Evolutionary conservation across 2,797 vertebrate species (phyloP), one percentile per base, ranked within the genome.

Genomic region (Heliangelus exortis): DNA sequence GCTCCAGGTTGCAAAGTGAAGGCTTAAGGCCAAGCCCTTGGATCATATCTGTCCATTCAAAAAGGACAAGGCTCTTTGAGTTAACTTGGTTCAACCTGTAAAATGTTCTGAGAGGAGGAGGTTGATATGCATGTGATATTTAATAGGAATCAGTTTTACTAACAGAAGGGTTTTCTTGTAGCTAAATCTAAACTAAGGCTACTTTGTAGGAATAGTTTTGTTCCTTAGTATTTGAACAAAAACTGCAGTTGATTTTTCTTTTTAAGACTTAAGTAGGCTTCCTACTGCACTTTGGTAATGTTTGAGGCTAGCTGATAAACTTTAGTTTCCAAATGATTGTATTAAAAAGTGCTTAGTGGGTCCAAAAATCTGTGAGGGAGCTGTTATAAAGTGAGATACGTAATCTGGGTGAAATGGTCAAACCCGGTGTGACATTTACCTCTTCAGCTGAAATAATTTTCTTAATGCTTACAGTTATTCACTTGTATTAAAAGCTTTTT

Each of bases 171-270:
- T 81, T 93, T 92, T 77, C 83, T 81, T 61, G 55, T 84, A 79
- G 74, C 33, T 78, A 86, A 85, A 90, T 80, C 63, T 91, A 93
- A 95, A 39, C 75, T 83, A 48, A 69, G 47, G 13, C 34, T 63
- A 25, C 87, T 91, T 85, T 53, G 6, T 84, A 78, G 48, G 43
- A 94, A 68, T 62, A 41, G 41, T 73, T 90, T 33, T 86, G 74
- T 95, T 90, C 87, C 43, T 81, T 74, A 57, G 20, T 74, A 72
- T 91, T 93, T 90, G 92, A 91, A 86, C 75, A 91, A 85, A 89
- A 48, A 84, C 41, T 29, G 45, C 29, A 75, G 69, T 81, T 94
- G 33, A 22, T 69, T 84, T 92, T 94, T 62, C 73, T 72, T 66
- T 89, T 13, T 91, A 43, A 73, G 47, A 57, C 79, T 80, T 33